Percentiles rank a stretch among this genome's conserved stretches.
Evolutionary conservation across 2,888 invertebrate genomes (phyloP).

Genomic region (Sylvicola cinctus): DNA sequence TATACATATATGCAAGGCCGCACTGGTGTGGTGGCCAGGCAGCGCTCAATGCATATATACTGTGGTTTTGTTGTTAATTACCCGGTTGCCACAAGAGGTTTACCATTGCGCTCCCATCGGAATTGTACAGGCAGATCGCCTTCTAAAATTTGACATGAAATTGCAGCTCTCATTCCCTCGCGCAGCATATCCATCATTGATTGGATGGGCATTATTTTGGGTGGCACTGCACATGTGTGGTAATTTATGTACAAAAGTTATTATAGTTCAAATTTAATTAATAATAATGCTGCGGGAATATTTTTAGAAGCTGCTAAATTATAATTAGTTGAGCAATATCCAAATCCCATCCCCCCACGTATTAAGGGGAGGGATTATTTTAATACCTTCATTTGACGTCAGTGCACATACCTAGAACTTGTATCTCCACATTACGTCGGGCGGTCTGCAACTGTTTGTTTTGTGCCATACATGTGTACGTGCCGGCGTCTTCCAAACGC

Average conservation of each 20-base stretch:
- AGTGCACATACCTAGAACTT: conserved; percentile 49
- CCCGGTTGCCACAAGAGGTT: conserved; percentile 45
- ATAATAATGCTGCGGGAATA: conserved; percentile 4
- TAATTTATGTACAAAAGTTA: conserved; percentile 7
- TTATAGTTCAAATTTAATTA: conserved; percentile 3
- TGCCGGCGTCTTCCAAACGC: conserved; percentile 65
- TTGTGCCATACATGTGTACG: conserved; percentile 75
- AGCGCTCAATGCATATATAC: not conserved
- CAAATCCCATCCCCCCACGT: too few relatives aligned
- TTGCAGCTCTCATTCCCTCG: conserved; percentile 74
- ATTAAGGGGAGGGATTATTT: too few relatives aligned
- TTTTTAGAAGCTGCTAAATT: too few relatives aligned
- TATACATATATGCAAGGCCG: not conserved
- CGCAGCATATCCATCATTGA: conserved; percentile 59
- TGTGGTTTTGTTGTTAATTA: conserved; percentile 16
- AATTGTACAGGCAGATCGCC: conserved; percentile 83
- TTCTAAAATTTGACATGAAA: conserved; percentile 77
- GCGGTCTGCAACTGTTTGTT: conserved; percentile 66
- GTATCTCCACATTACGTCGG: conserved; percentile 51
- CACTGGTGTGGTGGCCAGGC: too few relatives aligned
- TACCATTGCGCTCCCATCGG: conserved; percentile 78
- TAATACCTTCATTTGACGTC: too few relatives aligned
- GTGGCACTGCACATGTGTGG: conserved; percentile 53
- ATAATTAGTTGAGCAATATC: not conserved
- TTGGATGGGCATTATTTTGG: conserved; percentile 66